Percentiles rank a stretch among this genome's conserved stretches.
Evolutionary conservation across 2,888 invertebrate genomes (phyloP).

Genomic region (Ariolimax columbianus): DNA sequence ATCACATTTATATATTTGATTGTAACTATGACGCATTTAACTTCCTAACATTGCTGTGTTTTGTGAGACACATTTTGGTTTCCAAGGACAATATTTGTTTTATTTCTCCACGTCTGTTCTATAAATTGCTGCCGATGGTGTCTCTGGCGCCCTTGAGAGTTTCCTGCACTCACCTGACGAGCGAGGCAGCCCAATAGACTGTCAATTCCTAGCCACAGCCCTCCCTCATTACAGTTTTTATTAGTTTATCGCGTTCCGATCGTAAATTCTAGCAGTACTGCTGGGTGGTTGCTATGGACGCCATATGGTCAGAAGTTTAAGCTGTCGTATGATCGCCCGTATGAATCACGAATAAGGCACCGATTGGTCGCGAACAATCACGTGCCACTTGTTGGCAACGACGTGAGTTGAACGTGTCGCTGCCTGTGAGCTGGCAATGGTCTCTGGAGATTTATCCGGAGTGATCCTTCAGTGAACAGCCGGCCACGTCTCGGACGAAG

Average conservation of each 20-base stretch:
- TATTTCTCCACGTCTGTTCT: no score
- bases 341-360: not conserved
- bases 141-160: not conserved
- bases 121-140: not conserved
- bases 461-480: not conserved
- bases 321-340: not conserved
- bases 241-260: not conserved
- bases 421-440: no score
- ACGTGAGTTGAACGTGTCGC: not conserved
- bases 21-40: no score
- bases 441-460: not conserved
- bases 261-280: slow-evolving; percentile 5
- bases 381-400: slow-evolving; percentile 19
- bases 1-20: no score
- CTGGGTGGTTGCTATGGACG: not conserved
- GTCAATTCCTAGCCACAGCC: not conserved
- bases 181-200: not conserved
- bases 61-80: no score
- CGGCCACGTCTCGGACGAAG: not conserved
- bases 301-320: slow-evolving; percentile 31
- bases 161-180: not conserved
- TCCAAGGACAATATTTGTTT: slow-evolving; percentile 11
- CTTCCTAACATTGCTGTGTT: no score
- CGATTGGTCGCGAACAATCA: slow-evolving; percentile 19
- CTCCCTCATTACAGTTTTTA: slow-evolving; percentile 6